Evolutionary conservation across 2,113 vertebrate genomes (phyloP), one percentile per base, ranked within the genome.

Genomic region (Beaufortia kweichowensis): DNA sequence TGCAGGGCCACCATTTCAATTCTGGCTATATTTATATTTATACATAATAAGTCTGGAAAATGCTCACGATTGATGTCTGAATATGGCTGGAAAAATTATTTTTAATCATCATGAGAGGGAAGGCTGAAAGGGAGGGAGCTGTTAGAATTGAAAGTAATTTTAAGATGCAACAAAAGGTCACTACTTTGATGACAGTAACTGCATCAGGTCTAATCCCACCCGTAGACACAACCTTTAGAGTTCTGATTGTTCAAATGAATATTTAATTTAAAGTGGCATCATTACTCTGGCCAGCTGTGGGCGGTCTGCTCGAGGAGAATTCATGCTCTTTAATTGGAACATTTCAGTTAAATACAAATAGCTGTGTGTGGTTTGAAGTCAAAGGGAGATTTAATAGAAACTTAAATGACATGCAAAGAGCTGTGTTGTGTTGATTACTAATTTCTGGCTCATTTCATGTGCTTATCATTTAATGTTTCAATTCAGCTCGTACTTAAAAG

Each of bases 181-280:
- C 68, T 76, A 69, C 46, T 84, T 26, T 71, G 61, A 71, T 62
- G 39, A 8, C 65, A 31, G 64, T 77, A 61, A 78, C 79, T 59
- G 63, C 43, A 70, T 70, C 83, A 84, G 83, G 82, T 78, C 62
- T 14, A 72, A 77, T 74, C 41, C 84, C 61, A 28, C 76, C 17
- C 83, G 60, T 67, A 70, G 83, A 75, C 80, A 80, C 62, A 71
- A 41, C 76, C 75, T 66, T 75, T 79, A 68, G 60, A 62, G 83
- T 75, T 78, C 73, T 84, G 83, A 88, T 88, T 88, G 85, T 85
- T 84, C 69, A 86, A 89, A 89, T 92, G 61, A 89, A 91, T 89
- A 90, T 90, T 90, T 88, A 90, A 91, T 91, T 86, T 86, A 78
- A 80, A 77, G 53, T 79, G 74, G 76, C 81, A 83, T 87, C 91